Percentiles rank a stretch among this genome's conserved stretches.
Conservation (phyloP, 2,888 invertebrate species). For the Epistrophe grossulariae region DNA sequence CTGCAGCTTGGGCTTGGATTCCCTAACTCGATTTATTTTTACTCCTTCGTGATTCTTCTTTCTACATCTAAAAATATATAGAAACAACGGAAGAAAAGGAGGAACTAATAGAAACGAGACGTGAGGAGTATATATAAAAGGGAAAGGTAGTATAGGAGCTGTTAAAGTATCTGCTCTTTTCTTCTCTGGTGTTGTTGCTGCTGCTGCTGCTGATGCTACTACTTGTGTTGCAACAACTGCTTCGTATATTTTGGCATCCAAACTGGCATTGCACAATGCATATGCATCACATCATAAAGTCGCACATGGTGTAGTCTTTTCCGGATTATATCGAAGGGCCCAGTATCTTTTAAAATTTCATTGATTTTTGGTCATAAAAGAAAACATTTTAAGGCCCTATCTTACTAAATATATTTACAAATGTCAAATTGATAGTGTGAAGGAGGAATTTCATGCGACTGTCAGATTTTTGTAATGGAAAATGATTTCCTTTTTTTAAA, state of each 20-base stretch:
- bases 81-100: constrained; percentile 51
- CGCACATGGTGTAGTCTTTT: constrained; percentile 7
- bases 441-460: no score
- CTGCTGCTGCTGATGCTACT: constrained; percentile 37
- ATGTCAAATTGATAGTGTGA: no score
- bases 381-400: no score
- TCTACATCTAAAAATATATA: constrained; percentile 58
- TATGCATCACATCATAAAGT: constrained; percentile 8
- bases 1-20: constrained; percentile 39
- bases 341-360: background rate
- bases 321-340: background rate
- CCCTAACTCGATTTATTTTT: constrained; percentile 64
- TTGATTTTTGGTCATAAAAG: no score
- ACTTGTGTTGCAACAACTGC: constrained; percentile 23
- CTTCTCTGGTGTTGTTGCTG: constrained; percentile 10
- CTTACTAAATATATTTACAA: no score
- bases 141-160: background rate
- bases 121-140: background rate
- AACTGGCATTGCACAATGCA: constrained; percentile 32
- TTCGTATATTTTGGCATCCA: constrained; percentile 37
- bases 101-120: background rate
- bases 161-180: background rate
- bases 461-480: no score
- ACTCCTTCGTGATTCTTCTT: constrained; percentile 63
- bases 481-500: no score